Evolutionary conservation across 2,888 invertebrate species (phyloP), one percentile per base, ranked within the genome.

Genomic region (Cephus rjabovi): DNA sequence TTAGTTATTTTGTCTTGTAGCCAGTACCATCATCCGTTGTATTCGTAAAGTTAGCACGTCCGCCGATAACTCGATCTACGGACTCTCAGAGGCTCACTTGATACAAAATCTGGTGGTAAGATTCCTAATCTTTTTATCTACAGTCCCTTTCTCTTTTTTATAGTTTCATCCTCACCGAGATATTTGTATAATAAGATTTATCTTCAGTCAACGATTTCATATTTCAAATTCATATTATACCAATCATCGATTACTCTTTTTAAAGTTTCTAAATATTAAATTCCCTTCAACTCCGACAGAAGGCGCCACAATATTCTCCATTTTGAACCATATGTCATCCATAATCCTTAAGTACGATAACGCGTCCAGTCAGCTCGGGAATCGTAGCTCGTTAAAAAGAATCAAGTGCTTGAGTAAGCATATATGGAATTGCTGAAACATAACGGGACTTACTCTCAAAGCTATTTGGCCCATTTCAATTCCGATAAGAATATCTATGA

Each of bases 401-500:
- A 15, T 56, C 40, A 9, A 56, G 40, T 56, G 9, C 9, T 23
- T 23, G 6, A 56, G 40, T 23, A 56, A 56, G 23, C 40, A 23
- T 56, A 4, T 56, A 56, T 23, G 40, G 23, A 56, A 56, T 56
- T 23, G 23, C 40, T 56, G 40, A 56, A 56, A 56, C 40, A 23
- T 56, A 56, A 23, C 15, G 40, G 40, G 23, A 56, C 40, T 56
- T 56, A 6, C 40, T 56, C 23, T 56, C 40, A 56, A 56, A 71
- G 31, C 71, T 71, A 71, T 71, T 71, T 71, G 31, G 23, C 71
- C 34, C 71, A 34, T 33, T 71, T 71, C 71, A 71, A 71, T 71
- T 71, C 71, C 71, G 71, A 71, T 71, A 71, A 71, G 71, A 31
- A 31, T 71, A 11, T 71, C 71, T 30, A 71, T 71, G 31, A 71